Percentiles rank a stretch among this genome's conserved stretches.
Evolutionary conservation across 2,113 vertebrate genomes (phyloP).

Genomic region (Mesoclemmys tuberculata): DNA sequence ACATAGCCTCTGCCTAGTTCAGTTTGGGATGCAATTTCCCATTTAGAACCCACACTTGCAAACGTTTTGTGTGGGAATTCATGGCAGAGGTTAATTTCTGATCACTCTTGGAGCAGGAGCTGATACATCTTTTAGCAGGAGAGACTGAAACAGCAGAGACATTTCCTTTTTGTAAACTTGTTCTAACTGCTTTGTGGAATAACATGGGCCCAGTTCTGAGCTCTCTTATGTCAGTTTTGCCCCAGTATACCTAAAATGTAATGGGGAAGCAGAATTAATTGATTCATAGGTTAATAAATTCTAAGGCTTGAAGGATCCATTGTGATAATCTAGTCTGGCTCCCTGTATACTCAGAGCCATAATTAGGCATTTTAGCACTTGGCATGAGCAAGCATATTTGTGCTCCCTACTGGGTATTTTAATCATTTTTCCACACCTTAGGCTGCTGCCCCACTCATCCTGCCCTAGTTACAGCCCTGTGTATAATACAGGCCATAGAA

Average conservation of each 20-base stretch:
- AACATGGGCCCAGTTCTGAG: neutral
- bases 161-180: neutral
- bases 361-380: neutral
- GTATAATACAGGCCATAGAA: neutral
- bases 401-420: neutral
- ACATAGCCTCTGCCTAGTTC: neutral
- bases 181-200: neutral
- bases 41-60: neutral
- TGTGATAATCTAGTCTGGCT: too few relatives aligned
- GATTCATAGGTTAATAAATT: neutral
- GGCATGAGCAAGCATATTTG: neutral
- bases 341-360: neutral
- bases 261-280: neutral
- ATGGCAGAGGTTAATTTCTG: neutral
- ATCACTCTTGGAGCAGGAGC: neutral
- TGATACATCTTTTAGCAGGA: neutral
- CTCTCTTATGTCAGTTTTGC: neutral
- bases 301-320: neutral
- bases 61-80: neutral
- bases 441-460: too few relatives aligned
- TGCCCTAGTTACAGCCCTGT: neutral
- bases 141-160: neutral
- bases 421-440: neutral
- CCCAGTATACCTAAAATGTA: neutral
- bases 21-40: neutral